Base-by-base conservation (phyloP, 2,113 vertebrate species). In the Phasianus colchicus region DNA sequence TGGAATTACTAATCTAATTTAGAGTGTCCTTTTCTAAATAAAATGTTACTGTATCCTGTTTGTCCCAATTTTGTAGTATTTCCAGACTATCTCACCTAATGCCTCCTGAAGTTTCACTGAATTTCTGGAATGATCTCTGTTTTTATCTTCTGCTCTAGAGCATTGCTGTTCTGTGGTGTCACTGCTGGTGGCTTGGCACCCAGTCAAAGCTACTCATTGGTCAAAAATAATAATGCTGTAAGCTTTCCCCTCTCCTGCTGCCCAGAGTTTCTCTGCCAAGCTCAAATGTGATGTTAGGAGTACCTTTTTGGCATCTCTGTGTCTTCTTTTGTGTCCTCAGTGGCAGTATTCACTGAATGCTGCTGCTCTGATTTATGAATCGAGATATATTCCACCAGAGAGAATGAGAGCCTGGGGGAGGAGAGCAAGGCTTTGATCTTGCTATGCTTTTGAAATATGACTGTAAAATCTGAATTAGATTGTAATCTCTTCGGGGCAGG, bases 401-500 rank as follows among this genome's bases (percentile, higher is more conserved):
- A 96, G 92, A 96, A 95, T 76, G 94, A 89, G 66, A 55, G 96
- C 94, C 92, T 0, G 40, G 45, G 80, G 96, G 95, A 93, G 90
- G 88, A 86, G n/a, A 90, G 66, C 34, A 48, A 77, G 77, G 71
- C 95, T 96, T 96, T 96, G 92, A 96, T 96, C 92, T 96, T 45
- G 5, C 86, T 94, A 77, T 94, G 89, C 74, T 85, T 95, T 93
- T 94, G 94, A 95, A 96, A 94, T 82, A 86, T 36, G 66, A 89
- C 86, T 94, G 94, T 92, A 94, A 95, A 96, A 95, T 95, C 92
- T 76, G 74, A 92, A 95, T 95, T 92, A 90, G 91, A 96, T 96
- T 80, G 66, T 76, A 90, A 96, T 96, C 95, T 94, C 63, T 87
- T 36, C 42, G 81, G 92, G 92, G 86, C 86, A 94, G 89, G 58